Evolutionary conservation across 2,113 vertebrate species (phyloP), one percentile per base, ranked within the genome.

Genomic region (Daboia siamensis): DNA sequence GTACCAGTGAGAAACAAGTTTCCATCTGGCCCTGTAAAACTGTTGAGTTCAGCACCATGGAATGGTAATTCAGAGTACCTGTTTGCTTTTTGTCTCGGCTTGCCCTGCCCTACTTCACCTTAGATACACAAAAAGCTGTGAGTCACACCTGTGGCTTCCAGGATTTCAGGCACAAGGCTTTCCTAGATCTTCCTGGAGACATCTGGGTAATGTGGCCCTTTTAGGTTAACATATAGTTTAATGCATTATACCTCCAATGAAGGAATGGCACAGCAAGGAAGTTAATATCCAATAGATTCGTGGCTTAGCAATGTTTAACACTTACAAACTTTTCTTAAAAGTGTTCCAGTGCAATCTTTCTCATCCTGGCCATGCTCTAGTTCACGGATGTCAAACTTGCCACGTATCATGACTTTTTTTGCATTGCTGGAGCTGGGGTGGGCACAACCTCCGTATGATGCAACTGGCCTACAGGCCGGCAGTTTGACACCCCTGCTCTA

Each of bases 381-480:
- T 21, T 57, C 56, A 23, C 20, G 5, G 56, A 5, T 57, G 20
- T 57, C 48, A 9, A 51, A 51, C 48, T 51, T 51, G 48, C 8
- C 48, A 51, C 23, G 21, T 24, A 24, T 59, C 23, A 0, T 2
- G 23, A 24, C 6, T 6, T 59, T 59, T 59, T 59, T 24, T 8
- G 6, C 23, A 59, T 59, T 59, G 21, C 8, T 1, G 7, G 57
- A 24, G 57, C 57, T 59, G 23, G 7, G 57, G 7, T 24, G 57
- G 57, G 57, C 23, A 0, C 3, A 23, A 23, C 6, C 2, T 8
- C 21, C 2, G 3, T 8, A 0, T 59, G 23, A 59, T 1, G 21
- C 57, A 59, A 24, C 57, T 8, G 23, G 57, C 23, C 57, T 6
- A 8, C 3, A 2, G 23, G 23, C 57, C 23, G 7, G 21, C 21